Percentiles rank a stretch among this genome's conserved stretches.
phyloP scores from a whole-genome alignment of 1,140 invertebrate species.

The Bombus haemorrhoidalis region DNA sequence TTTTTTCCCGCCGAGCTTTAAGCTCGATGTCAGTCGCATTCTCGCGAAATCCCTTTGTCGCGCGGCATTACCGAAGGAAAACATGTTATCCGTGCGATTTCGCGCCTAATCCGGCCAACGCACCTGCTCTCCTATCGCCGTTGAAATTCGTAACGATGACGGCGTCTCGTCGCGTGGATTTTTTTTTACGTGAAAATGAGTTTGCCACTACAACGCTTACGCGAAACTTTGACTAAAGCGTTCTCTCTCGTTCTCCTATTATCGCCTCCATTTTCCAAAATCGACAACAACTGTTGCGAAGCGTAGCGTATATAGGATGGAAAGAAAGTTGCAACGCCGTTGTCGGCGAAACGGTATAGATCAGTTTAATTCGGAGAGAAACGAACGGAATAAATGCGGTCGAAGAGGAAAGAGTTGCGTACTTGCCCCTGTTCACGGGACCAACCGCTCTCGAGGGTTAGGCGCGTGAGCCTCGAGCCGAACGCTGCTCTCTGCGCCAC shows the following conservation, averaged over 20 bases:
- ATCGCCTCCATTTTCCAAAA: background rate
- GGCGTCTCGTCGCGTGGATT: background rate
- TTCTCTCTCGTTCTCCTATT: background rate
- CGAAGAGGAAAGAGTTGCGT: background rate
- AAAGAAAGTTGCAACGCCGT: constrained; percentile 56
- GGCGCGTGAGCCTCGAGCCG: background rate
- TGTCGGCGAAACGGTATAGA: constrained; percentile 67
- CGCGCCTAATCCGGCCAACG: constrained; percentile 48
- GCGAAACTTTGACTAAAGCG: background rate
- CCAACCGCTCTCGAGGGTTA: background rate
- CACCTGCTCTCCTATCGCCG: constrained; percentile 44
- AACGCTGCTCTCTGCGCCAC: constrained; percentile 4
- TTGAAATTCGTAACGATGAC: constrained; percentile 21
- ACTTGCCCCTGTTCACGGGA: background rate
- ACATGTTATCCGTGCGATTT: constrained; percentile 52
- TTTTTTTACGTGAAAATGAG: background rate
- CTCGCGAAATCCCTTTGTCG: constrained; percentile 43
- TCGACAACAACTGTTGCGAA: background rate
- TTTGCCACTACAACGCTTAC: background rate
- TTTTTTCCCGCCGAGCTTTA: constrained; percentile 14
- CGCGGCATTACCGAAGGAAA: constrained; percentile 47
- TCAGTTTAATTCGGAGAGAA: constrained; percentile 69
- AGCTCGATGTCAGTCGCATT: constrained; percentile 38
- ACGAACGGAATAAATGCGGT: constrained; percentile 61
- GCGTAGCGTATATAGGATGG: background rate